A percentile compares a stretch with the other conserved stretches of the same genome.
These are phyloP conservation scores for Haliclona indistincta DNA, from an alignment of 37 sponge, comb jelly and placozoan species.

Conservation along the genomic window DNA sequence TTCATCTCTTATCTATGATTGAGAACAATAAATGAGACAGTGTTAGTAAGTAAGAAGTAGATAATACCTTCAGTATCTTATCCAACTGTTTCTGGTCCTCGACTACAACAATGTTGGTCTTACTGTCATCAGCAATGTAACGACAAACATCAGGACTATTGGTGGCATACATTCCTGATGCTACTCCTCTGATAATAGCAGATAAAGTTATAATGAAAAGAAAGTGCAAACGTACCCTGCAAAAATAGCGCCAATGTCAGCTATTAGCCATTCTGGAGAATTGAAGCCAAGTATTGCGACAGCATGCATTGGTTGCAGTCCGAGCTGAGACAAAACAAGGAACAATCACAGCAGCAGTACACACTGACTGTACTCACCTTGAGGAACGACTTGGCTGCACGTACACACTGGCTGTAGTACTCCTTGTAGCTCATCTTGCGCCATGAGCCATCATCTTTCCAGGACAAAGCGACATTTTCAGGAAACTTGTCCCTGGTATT, in stretches of 20 bases:
- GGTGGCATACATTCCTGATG: constrained; percentile 75
- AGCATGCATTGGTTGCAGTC: constrained; percentile 54
- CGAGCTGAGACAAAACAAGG: too few relatives aligned
- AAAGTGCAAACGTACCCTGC: too few relatives aligned
- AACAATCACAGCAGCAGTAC: too few relatives aligned
- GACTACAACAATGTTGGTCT: constrained; percentile 71
- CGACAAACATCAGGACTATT: constrained; percentile 80
- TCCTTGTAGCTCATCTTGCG: too few relatives aligned
- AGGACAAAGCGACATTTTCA: too few relatives aligned
- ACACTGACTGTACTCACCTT: too few relatives aligned
- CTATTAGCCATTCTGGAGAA: constrained; percentile 72
- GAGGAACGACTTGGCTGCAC: too few relatives aligned
- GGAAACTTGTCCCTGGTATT: too few relatives aligned
- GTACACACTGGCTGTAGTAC: too few relatives aligned
- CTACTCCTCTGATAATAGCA: constrained; percentile 58
- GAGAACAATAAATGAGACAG: neutral
- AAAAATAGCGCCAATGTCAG: constrained; percentile 71
- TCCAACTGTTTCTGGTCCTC: constrained; percentile 81
- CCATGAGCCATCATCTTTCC: too few relatives aligned
- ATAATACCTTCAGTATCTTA: constrained; percentile 77
- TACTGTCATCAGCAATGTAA: constrained; percentile 58
- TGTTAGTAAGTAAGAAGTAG: neutral
- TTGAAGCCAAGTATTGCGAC: constrained; percentile 84
- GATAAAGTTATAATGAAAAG: too few relatives aligned
- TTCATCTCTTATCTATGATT: constrained; percentile 60